These are phyloP conservation scores for Mormyrops boulengeri DNA, from an alignment of 2,797 vertebrate species.

Conservation along the genomic window DNA sequence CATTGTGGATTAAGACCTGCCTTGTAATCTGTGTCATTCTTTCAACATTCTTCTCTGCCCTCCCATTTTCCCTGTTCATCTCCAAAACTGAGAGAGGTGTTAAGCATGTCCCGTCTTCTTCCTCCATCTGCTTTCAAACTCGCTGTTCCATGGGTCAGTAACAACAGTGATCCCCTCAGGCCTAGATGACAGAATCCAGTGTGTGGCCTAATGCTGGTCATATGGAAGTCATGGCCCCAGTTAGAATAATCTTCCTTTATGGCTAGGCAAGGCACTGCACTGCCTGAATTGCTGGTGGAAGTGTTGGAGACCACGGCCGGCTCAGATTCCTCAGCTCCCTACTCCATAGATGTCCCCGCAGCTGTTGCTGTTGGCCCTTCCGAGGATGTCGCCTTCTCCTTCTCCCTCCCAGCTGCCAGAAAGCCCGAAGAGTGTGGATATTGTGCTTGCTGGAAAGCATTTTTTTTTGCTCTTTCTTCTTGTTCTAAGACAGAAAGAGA, in stretches of 20 bases:
- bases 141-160: not conserved
- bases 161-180: not conserved
- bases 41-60: constrained; percentile 4
- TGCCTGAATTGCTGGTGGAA: not conserved
- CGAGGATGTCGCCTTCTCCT: not conserved
- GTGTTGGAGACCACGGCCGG: not conserved
- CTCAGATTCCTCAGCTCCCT: not conserved
- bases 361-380: not conserved
- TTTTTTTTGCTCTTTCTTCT: not conserved
- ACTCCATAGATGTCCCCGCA: not conserved
- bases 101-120: not conserved
- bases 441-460: constrained; percentile 16
- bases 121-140: not conserved
- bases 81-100: not conserved
- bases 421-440: constrained; percentile 10
- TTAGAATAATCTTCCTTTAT: constrained; percentile 8
- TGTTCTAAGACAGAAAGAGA: constrained; percentile 14
- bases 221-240: not conserved
- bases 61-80: not conserved
- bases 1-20: constrained; percentile 10
- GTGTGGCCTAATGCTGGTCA: constrained; percentile 14
- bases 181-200: not conserved
- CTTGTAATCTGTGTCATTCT: constrained; percentile 18
- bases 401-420: constrained; percentile 18
- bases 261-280: not conserved